Evolutionary conservation across 2,888 invertebrate genomes (phyloP).

Genomic region (Acanthosepion lycidas): DNA sequence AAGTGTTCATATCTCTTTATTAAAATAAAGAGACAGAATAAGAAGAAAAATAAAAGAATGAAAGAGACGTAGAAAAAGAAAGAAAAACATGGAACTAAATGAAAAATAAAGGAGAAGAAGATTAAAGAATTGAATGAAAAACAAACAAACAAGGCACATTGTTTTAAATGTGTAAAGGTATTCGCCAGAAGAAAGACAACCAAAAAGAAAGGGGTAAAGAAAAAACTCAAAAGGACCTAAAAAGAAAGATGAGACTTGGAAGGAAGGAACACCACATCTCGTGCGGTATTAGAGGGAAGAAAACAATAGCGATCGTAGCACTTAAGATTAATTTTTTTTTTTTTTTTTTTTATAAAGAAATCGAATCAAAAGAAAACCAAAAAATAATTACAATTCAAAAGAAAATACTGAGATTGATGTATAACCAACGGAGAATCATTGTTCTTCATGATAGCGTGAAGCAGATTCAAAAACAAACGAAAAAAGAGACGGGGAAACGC

Average conservation of each 20-base stretch:
- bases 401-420: not conserved
- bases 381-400: not conserved
- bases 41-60: not conserved
- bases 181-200: not conserved
- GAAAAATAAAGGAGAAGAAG: not conserved
- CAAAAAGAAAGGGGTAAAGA: not conserved
- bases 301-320: not conserved
- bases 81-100: not conserved
- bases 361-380: not conserved
- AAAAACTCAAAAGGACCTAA: not conserved
- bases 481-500: not conserved
- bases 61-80: not conserved
- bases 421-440: not conserved
- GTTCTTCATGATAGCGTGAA: slow-evolving; percentile 33
- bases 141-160: not conserved
- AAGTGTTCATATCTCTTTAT: no score
- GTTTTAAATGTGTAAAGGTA: no score
- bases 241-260: not conserved
- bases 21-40: not conserved
- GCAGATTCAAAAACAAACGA: not conserved
- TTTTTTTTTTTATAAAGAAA: not conserved
- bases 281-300: not conserved
- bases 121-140: not conserved
- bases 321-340: not conserved
- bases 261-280: not conserved